Evolutionary conservation across 2,113 vertebrate genomes (phyloP).

Genomic region (Calyptomena viridis): DNA sequence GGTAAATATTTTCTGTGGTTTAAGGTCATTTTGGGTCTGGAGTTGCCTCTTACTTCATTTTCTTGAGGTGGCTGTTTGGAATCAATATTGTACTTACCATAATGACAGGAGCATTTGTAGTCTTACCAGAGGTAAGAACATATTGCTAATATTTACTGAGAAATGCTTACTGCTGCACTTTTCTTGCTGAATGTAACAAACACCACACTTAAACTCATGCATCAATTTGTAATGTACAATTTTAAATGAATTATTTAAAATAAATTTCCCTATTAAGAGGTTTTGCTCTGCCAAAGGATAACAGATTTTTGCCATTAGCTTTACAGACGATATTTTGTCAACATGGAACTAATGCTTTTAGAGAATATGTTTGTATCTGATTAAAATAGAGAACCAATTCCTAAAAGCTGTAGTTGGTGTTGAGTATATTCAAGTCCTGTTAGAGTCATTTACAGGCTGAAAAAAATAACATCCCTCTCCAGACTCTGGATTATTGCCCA

Average conservation of each 20-base stretch:
- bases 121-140: slow-evolving; percentile 91
- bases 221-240: background rate
- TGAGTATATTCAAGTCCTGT: background rate
- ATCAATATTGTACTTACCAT: slow-evolving; percentile 94
- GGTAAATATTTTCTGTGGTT: background rate
- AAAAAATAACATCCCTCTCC: background rate
- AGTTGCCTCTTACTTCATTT: slow-evolving; percentile 98
- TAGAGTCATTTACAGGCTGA: background rate
- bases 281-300: background rate
- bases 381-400: background rate
- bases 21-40: slow-evolving; percentile 98
- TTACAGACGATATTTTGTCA: background rate
- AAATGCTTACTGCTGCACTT: background rate
- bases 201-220: background rate
- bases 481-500: background rate
- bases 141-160: background rate
- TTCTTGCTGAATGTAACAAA: background rate
- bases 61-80: slow-evolving; percentile 96
- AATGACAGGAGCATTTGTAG: slow-evolving; percentile 95
- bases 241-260: slow-evolving; percentile 21
- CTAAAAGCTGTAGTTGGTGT: background rate
- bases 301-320: background rate
- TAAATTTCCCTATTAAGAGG: background rate
- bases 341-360: background rate
- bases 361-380: background rate